phyloP scores from a whole-genome alignment of 2,888 invertebrate genomes.

The Cephus spinipes region DNA sequence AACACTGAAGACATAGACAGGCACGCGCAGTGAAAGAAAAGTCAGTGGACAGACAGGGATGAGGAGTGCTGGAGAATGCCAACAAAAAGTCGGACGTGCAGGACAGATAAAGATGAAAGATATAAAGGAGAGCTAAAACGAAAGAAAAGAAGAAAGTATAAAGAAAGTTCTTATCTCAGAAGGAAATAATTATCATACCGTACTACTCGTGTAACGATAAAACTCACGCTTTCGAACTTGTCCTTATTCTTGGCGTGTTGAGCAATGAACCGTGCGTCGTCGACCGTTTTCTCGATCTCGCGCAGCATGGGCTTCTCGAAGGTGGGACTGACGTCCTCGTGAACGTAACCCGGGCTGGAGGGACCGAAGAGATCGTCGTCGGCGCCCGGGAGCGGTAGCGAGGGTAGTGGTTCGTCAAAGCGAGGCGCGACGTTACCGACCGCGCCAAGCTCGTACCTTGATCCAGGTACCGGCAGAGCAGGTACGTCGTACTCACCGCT shows the following conservation, averaged over 20 bases:
- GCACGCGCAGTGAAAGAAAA: neutral
- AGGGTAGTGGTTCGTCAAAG: slow-evolving; percentile 78
- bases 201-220: neutral
- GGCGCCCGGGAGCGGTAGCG: slow-evolving; percentile 79
- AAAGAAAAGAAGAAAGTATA: neutral
- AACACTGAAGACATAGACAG: neutral
- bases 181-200: neutral
- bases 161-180: neutral
- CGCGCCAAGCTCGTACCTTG: slow-evolving; percentile 68
- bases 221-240: slow-evolving; percentile 92
- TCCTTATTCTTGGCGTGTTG: slow-evolving; percentile 96
- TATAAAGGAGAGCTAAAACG: neutral
- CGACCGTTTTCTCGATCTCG: slow-evolving; percentile 92
- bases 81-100: neutral
- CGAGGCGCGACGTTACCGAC: slow-evolving; percentile 70
- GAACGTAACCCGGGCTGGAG: slow-evolving; percentile 71
- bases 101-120: neutral
- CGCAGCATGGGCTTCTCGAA: slow-evolving; percentile 85
- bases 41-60: neutral
- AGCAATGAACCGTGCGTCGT: slow-evolving; percentile 93
- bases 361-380: slow-evolving; percentile 88
- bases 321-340: slow-evolving; percentile 79
- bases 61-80: neutral
- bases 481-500: slow-evolving; percentile 82
- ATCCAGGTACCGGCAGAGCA: neutral